These are phyloP conservation scores for Malacosoma neustria DNA, from an alignment of 2,888 invertebrate genomes.

Conservation along the genomic window DNA sequence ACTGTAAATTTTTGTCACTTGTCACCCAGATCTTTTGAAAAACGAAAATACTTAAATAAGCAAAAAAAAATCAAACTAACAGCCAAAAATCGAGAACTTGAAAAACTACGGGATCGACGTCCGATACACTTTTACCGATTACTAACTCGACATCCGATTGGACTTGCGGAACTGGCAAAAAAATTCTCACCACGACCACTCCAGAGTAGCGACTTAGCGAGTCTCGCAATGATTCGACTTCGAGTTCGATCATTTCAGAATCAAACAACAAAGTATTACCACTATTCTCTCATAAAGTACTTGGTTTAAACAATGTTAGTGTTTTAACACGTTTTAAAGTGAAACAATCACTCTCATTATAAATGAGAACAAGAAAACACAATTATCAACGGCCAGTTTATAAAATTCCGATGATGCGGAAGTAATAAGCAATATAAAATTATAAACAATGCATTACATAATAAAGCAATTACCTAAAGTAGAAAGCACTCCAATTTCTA, in stretches of 20 bases:
- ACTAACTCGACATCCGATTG: constrained; percentile 32
- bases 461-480: constrained; percentile 39
- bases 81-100: constrained; percentile 29
- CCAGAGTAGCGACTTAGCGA: constrained; percentile 4
- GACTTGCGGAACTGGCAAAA: constrained; percentile 17
- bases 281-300: background rate
- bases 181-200: constrained; percentile 20
- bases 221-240: no score
- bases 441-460: constrained; percentile 20
- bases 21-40: no score
- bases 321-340: background rate
- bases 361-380: background rate
- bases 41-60: no score
- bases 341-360: background rate
- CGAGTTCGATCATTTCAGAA: no score
- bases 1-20: no score
- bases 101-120: constrained; percentile 23
- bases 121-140: constrained; percentile 56
- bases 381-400: background rate
- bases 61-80: no score
- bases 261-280: background rate
- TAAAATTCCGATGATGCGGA: background rate
- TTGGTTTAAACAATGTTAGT: background rate
- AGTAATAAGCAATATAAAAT: background rate
- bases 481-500: constrained; percentile 37